Conservation (phyloP, 2,888 invertebrate species). For the Andrena fulva region DNA sequence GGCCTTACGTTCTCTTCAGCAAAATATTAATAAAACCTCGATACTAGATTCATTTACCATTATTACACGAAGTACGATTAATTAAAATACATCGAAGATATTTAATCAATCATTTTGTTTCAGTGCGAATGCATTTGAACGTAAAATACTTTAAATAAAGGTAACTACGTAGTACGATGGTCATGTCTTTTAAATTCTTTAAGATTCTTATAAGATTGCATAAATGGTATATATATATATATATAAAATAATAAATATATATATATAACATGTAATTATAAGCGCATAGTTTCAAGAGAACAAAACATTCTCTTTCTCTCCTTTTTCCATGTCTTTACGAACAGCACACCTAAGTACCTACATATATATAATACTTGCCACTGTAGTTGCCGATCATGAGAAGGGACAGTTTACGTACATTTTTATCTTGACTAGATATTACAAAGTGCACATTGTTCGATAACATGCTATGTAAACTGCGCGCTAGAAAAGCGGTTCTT, state of each 20-base stretch:
- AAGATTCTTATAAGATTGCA: constrained; percentile 15
- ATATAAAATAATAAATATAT: constrained; percentile 9
- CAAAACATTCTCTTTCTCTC: not conserved
- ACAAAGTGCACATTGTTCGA: constrained; percentile 41
- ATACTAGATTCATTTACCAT: too few species aligned
- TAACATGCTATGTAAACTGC: constrained; percentile 52
- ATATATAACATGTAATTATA: constrained; percentile 8
- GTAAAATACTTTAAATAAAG: constrained; percentile 11
- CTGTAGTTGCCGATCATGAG: constrained; percentile 23
- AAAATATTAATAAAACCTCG: not conserved
- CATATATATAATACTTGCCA: constrained; percentile 11
- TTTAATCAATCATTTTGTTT: not conserved
- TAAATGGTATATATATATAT: constrained; percentile 10
- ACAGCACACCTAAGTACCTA: constrained; percentile 13
- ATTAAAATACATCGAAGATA: not conserved
- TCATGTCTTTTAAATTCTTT: constrained; percentile 28
- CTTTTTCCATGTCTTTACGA: constrained; percentile 18
- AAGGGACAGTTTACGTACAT: constrained; percentile 16
- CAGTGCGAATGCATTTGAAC: not conserved
- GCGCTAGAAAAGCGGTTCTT: constrained; percentile 52
- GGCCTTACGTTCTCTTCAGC: not conserved
- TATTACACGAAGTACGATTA: not conserved
- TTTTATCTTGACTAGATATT: constrained; percentile 45
- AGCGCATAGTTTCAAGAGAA: constrained; percentile 19
- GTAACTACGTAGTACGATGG: not conserved